Evolutionary conservation across 2,113 vertebrate genomes (phyloP).

Genomic region (Polypterus senegalus): DNA sequence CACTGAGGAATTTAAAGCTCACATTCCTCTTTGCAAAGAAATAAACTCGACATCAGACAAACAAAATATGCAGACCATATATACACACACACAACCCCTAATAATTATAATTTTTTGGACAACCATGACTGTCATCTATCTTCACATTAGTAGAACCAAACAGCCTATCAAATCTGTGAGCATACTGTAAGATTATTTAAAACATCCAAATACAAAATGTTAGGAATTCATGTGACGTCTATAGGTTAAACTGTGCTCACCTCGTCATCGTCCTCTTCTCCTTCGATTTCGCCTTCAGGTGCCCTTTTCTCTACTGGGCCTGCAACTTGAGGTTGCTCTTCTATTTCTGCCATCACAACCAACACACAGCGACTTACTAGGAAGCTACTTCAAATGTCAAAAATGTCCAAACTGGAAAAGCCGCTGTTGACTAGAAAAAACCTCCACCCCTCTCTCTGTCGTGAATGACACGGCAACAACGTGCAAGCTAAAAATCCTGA

Average conservation of each 20-base stretch:
- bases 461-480: too few species aligned
- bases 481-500: too few species aligned
- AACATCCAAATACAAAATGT: background rate
- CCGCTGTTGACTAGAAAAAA: too few species aligned
- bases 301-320: constrained; percentile 44
- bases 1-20: too few species aligned
- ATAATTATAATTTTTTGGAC: background rate
- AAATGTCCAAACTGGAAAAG: too few species aligned
- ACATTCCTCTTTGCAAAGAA: too few species aligned
- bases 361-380: too few species aligned
- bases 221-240: background rate
- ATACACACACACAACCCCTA: background rate
- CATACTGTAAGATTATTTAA: background rate
- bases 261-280: constrained; percentile 59
- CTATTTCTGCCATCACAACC: constrained; percentile 36
- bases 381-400: too few species aligned
- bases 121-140: too few species aligned
- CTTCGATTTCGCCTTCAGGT: constrained; percentile 53
- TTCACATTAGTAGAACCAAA: background rate
- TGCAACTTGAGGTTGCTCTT: constrained; percentile 44
- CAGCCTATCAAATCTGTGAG: background rate
- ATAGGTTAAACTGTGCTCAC: constrained; percentile 19
- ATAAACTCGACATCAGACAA: too few species aligned
- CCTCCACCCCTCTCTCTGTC: too few species aligned
- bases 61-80: too few species aligned